phyloP scores from a whole-genome alignment of 2,888 invertebrate species.

The Fabriciana adippe region DNA sequence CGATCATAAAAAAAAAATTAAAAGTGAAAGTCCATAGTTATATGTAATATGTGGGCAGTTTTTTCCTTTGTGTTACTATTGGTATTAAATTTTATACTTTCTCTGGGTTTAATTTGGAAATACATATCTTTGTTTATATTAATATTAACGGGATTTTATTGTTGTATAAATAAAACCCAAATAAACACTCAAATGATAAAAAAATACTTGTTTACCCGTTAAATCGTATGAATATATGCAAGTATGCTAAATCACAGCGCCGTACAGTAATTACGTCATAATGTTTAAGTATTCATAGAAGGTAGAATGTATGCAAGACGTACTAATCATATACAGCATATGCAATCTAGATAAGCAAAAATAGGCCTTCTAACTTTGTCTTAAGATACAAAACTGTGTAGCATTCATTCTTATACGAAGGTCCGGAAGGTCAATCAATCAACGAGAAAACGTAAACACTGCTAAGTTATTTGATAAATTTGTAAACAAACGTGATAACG shows the following conservation, averaged over 20 bases:
- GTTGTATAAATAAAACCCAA: no score
- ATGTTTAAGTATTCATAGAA: neutral
- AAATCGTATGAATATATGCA: no score
- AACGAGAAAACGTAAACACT: neutral
- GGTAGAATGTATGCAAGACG: neutral
- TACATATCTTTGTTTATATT: no score
- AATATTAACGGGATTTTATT: no score
- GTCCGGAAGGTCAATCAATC: conserved; percentile 18
- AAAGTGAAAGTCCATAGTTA: neutral
- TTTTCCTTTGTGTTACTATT: no score
- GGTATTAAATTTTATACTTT: no score
- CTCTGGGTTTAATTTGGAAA: no score
- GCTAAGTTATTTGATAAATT: conserved; percentile 6
- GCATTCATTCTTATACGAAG: neutral
- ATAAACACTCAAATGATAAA: no score
- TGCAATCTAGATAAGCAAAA: neutral
- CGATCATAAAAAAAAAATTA: neutral
- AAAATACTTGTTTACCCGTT: no score
- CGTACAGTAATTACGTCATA: no score
- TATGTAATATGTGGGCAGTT: no score
- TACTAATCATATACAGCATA: neutral
- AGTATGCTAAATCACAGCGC: no score
- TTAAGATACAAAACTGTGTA: neutral
- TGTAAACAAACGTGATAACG: conserved; percentile 20
- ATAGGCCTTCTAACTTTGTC: neutral